phyloP scores from a whole-genome alignment of 2,888 invertebrate species.

The Encarsia formosa region DNA sequence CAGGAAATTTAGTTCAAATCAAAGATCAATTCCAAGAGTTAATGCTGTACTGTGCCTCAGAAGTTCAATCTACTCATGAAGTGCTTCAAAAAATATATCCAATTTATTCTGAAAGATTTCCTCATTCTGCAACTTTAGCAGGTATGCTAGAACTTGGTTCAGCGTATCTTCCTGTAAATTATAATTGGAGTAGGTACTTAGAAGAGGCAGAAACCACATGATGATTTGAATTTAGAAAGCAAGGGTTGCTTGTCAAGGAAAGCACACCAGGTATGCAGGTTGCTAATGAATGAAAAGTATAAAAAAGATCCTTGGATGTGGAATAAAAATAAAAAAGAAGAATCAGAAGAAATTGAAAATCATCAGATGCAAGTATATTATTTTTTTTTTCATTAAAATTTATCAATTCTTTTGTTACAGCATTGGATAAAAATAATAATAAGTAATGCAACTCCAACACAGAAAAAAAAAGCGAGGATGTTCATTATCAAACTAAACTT shows the following conservation, averaged over 20 bases:
- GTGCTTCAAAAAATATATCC: constrained; percentile 73
- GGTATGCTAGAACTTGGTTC: constrained; percentile 92
- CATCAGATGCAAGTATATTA: too few species aligned
- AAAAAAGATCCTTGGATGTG: constrained; percentile 91
- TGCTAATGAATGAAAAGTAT: constrained; percentile 68
- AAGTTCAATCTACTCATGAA: constrained; percentile 80
- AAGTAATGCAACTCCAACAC: too few species aligned
- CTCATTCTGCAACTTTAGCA: constrained; percentile 90
- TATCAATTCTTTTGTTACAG: too few species aligned
- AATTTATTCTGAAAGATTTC: constrained; percentile 80
- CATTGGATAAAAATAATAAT: too few species aligned
- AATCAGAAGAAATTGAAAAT: too few species aligned
- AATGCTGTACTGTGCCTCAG: constrained; percentile 85
- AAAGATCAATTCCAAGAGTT: constrained; percentile 70
- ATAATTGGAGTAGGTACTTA: constrained; percentile 85
- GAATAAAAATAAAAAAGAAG: constrained; percentile 93
- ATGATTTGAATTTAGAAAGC: constrained; percentile 79
- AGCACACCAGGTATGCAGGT: constrained; percentile 79
- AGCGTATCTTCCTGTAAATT: constrained; percentile 86
- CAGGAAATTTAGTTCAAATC: constrained; percentile 76
- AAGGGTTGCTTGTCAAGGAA: constrained; percentile 72
- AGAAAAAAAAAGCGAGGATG: too few species aligned
- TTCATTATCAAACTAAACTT: too few species aligned
- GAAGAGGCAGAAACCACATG: constrained; percentile 75
- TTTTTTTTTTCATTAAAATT: too few species aligned